These are phyloP conservation scores for Patella pellucida DNA, from an alignment of 2,888 invertebrate species.

Conservation along the genomic window DNA sequence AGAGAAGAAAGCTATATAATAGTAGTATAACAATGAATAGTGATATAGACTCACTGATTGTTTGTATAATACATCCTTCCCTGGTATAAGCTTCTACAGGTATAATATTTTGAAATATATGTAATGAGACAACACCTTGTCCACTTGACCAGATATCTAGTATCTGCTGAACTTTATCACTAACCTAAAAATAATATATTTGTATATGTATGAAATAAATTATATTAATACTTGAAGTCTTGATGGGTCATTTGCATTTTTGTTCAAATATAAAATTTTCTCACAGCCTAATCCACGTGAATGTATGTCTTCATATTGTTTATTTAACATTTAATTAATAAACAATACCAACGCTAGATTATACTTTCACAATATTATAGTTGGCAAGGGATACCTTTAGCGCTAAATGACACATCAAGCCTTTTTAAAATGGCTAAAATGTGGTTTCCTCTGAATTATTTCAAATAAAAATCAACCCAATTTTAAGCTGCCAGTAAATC, in stretches of 20 bases:
- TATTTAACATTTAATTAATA: too few relatives aligned
- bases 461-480: neutral
- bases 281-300: too few relatives aligned
- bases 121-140: conserved; percentile 89
- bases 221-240: neutral
- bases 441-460: conserved; percentile 15
- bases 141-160: conserved; percentile 88
- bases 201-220: neutral
- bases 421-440: too few relatives aligned
- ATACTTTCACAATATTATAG: too few relatives aligned
- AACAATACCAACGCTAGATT: too few relatives aligned
- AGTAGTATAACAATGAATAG: too few relatives aligned
- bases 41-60: conserved; percentile 75
- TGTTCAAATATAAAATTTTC: too few relatives aligned
- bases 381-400: too few relatives aligned
- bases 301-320: too few relatives aligned
- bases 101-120: conserved; percentile 90
- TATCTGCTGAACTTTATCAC: conserved; percentile 82
- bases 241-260: too few relatives aligned
- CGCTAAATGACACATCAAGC: too few relatives aligned
- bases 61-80: conserved; percentile 95
- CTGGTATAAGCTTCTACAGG: conserved; percentile 93
- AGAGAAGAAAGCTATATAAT: too few relatives aligned
- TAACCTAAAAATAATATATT: conserved; percentile 36
- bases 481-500: neutral